Conservation (phyloP, 2,888 invertebrate species). For the Cephus pygmeus region DNA sequence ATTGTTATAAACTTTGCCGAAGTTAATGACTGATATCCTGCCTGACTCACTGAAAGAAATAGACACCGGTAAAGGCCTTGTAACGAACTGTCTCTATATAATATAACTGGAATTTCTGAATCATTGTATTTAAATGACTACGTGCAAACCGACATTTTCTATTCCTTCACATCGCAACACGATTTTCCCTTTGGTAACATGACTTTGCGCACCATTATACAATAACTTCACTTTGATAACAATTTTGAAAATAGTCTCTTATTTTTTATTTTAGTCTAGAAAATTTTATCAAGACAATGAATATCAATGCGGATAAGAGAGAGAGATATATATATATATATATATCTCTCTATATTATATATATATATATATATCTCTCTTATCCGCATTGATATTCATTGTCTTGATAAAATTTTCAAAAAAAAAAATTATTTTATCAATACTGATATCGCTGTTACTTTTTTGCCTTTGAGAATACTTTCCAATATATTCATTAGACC, state of each 20-base stretch:
- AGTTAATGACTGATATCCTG: conserved; percentile 62
- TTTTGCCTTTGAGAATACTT: not conserved
- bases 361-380: too few species aligned
- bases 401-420: too few species aligned
- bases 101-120: not conserved
- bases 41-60: conserved; percentile 34
- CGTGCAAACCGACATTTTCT: not conserved
- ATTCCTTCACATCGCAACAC: not conserved
- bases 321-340: too few species aligned
- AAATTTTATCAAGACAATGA: too few species aligned
- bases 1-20: conserved; percentile 57
- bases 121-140: not conserved
- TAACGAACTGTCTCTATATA: not conserved
- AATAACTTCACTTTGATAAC: not conserved
- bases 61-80: not conserved
- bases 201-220: not conserved
- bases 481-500: not conserved
- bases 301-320: too few species aligned
- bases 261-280: too few species aligned
- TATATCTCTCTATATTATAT: too few species aligned
- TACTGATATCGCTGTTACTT: not conserved
- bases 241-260: not conserved
- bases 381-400: not conserved
- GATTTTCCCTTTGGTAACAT: not conserved
- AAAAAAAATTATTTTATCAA: not conserved